Conservation (phyloP, 2,888 invertebrate species). For the Cosmorhoe ocellata region DNA sequence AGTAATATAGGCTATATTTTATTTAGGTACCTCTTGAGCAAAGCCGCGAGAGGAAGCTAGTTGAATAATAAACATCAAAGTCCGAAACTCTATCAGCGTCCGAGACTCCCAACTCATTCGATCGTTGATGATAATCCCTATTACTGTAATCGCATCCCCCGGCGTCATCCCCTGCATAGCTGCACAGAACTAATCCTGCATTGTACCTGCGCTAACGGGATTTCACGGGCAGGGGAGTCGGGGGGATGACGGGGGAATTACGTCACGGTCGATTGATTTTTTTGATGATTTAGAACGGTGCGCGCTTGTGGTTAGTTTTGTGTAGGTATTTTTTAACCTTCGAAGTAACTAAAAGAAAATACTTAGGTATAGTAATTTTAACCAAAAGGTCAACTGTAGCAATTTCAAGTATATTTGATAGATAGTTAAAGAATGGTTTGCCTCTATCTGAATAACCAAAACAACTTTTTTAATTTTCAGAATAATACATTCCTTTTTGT, state of each 20-base stretch:
- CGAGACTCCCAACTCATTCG: constrained; percentile 19
- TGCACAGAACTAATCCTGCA: constrained; percentile 48
- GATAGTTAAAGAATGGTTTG: no score
- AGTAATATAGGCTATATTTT: no score
- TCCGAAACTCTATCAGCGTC: constrained; percentile 11
- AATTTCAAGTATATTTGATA: no score
- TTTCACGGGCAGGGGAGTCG: constrained; percentile 27
- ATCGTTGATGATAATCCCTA: constrained; percentile 37
- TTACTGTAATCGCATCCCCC: constrained; percentile 37
- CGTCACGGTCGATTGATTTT: constrained; percentile 31
- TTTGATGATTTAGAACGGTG: constrained; percentile 24
- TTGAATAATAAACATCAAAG: neutral
- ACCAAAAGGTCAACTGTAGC: no score
- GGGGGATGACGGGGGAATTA: neutral
- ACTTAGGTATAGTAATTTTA: no score
- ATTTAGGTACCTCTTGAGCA: no score
- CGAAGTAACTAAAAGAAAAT: neutral
- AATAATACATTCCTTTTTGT: no score
- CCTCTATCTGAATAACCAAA: no score
- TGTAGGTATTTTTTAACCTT: neutral
- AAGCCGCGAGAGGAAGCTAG: no score
- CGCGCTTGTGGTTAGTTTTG: constrained; percentile 6
- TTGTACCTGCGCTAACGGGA: constrained; percentile 50
- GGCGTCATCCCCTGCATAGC: constrained; percentile 40
- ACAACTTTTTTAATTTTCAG: no score